Evolutionary conservation across 2,888 invertebrate species (phyloP).

Genomic region (Drosophila emarginata): DNA sequence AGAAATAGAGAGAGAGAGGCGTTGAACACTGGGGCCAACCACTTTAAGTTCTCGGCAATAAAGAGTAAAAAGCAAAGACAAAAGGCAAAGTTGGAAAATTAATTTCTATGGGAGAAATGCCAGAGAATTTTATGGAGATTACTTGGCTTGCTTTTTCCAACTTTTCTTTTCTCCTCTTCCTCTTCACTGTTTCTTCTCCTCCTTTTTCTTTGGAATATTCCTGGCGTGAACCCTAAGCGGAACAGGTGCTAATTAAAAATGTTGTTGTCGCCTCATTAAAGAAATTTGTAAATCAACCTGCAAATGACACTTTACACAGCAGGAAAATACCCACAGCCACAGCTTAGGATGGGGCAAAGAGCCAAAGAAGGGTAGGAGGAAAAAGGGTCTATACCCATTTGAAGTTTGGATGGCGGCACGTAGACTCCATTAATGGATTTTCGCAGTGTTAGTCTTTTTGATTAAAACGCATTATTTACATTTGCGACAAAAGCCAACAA

Average conservation of each 20-base stretch:
- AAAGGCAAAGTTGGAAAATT: conserved; percentile 57
- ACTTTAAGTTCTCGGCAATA: conserved; percentile 9
- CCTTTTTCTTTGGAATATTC: not conserved
- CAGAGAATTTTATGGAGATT: conserved; percentile 57
- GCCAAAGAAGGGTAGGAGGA: not conserved
- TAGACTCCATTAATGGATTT: conserved; percentile 69
- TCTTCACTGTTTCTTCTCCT: not conserved
- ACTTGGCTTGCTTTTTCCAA: conserved; percentile 27
- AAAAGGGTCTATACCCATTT: conserved; percentile 51
- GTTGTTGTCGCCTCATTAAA: conserved; percentile 81
- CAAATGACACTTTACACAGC: conserved; percentile 49
- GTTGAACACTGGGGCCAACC: not conserved
- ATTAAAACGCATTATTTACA: conserved; percentile 67
- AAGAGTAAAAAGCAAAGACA: conserved; percentile 10
- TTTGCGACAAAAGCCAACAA: conserved; percentile 40
- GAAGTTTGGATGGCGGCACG: conserved; percentile 84
- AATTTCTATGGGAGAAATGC: conserved; percentile 47
- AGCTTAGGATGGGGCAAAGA: not conserved
- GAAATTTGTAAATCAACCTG: conserved; percentile 73
- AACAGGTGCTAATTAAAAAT: conserved; percentile 81
- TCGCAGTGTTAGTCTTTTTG: conserved; percentile 51
- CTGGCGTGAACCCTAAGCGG: not conserved
- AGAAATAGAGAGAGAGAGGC: not conserved
- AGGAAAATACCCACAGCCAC: conserved; percentile 16
- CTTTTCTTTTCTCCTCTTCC: not conserved